Base-by-base conservation (phyloP, 2,888 invertebrate genomes). In the Neoitamus cyanurus region DNA sequence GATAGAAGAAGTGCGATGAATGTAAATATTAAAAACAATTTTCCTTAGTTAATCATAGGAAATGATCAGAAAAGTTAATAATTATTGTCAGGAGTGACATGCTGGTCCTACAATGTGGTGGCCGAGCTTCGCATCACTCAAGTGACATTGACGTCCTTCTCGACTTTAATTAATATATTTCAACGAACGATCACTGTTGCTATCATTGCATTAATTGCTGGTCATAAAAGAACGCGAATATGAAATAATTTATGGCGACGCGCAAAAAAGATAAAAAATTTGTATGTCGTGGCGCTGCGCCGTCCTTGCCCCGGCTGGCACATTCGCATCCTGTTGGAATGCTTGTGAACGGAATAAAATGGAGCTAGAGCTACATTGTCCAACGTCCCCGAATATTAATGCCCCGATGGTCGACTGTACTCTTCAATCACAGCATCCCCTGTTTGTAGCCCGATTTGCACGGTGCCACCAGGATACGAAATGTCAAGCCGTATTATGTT, bases 401-500 rank as follows among this genome's bases (percentile, higher is more conserved):
- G 75, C 20, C 25, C 15, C 73, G 2, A 48, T 2, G 15, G 15
- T 11, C 58, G 48, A 11, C 70, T 11, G 30, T 48, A n/a, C 20
- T 58, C 78, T 78, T 78, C 78, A 78, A 78, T 48, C 78, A 31
- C 34, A 20, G 25, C 78, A 31, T 42, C 78, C 77, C 78, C 78
- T 25, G 25, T 78, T 48, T 48, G 31, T 30, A 48, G 31, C 15
- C 34, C 78, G 48, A 78, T 78, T 78, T 78, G 78, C 48, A 78
- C 31, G 78, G 58, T 48, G 9, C 78, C 30, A 31, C 78, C 78
- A 78, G 78, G 78, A 78, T 78, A 78, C 58, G 78, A 83, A 83
- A 83, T 83, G 83, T 83, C 83, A 83, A 83, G 36, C 37, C 48
- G 73, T 83, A 83, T 83, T 83, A 83, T 73, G 83, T 83, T 83